Conservation (phyloP, 2,797 vertebrate species). For the Chelonia mydas region DNA sequence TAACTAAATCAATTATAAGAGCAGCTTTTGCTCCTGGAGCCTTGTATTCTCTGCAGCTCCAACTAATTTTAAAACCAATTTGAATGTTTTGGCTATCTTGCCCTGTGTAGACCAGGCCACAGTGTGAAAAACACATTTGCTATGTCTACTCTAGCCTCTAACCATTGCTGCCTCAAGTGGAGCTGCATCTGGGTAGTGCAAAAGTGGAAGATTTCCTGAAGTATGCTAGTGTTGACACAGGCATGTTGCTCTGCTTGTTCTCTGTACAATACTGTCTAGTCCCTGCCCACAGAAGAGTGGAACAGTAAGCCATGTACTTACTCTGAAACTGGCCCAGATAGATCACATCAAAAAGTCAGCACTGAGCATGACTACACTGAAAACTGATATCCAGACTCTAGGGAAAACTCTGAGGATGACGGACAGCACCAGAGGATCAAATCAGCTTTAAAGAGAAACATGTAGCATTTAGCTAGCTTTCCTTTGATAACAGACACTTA, state of each 20-base stretch:
- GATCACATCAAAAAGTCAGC: background rate
- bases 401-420: slow-evolving; percentile 18
- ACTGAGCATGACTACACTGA: background rate
- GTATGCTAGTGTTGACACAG: background rate
- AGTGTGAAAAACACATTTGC: accelerated
- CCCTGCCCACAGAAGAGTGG: background rate
- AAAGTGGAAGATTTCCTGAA: background rate
- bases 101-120: background rate
- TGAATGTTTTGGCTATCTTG: background rate
- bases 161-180: background rate
- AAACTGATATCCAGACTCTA: background rate
- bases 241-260: background rate
- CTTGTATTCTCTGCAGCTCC: slow-evolving; percentile 15
- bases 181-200: background rate
- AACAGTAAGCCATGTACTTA: background rate
- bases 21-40: background rate
- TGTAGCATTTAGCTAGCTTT: slow-evolving; percentile 37
- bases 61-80: slow-evolving; percentile 49
- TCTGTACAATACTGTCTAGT: background rate
- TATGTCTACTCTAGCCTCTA: slow-evolving; percentile 9
- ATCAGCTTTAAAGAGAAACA: slow-evolving; percentile 57
- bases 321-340: background rate
- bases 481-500: slow-evolving; percentile 57
- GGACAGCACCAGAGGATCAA: slow-evolving; percentile 55
- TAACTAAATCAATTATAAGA: background rate